phyloP scores from a whole-genome alignment of 1,140 invertebrate genomes.

The Reticulitermes speratus region DNA sequence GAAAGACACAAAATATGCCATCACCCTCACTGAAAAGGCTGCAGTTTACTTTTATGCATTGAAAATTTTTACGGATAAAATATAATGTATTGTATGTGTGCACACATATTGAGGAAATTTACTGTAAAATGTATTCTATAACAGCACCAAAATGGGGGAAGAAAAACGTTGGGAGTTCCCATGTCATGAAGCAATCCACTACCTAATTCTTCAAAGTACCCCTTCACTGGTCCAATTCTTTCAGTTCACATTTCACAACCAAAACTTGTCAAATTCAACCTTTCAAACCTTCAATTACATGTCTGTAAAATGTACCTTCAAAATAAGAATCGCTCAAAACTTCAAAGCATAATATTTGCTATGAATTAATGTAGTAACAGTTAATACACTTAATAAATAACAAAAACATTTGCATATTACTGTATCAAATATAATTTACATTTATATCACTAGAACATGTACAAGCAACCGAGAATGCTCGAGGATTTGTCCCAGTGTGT shows the following conservation, averaged over 20 bases:
- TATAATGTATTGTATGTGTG: too few species aligned
- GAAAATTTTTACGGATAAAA: too few species aligned
- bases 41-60: too few species aligned
- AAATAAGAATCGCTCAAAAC: background rate
- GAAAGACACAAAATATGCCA: too few species aligned
- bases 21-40: too few species aligned
- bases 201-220: too few species aligned
- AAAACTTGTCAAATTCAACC: background rate
- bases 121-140: too few species aligned
- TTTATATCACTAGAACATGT: background rate
- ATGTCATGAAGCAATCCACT: too few species aligned
- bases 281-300: background rate
- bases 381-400: background rate
- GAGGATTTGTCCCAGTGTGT: background rate
- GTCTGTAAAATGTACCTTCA: background rate
- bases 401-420: background rate
- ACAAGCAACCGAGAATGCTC: background rate
- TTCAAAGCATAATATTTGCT: background rate
- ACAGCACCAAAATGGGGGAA: too few species aligned
- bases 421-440: background rate
- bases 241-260: background rate
- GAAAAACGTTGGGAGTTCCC: too few species aligned
- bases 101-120: too few species aligned
- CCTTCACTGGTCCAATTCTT: background rate
- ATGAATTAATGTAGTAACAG: background rate